Evolutionary conservation across 1,140 invertebrate genomes (phyloP), one percentile per base, ranked within the genome.

Genomic region (Drosophila ogumai): DNA sequence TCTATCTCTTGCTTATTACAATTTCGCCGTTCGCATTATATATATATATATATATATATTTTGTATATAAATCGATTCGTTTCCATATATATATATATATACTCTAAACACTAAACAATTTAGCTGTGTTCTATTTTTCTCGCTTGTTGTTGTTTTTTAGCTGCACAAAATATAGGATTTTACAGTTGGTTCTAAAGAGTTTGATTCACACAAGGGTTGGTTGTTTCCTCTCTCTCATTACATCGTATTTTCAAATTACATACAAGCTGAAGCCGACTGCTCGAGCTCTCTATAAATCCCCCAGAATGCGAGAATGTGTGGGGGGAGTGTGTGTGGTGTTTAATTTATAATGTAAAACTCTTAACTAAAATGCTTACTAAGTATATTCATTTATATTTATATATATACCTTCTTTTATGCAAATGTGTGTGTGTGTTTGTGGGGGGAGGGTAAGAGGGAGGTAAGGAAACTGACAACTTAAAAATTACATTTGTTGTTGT

Each of bases 351-450:
- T 81, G 81, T 90, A 90, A 90, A 90, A 90, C 63, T 80, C 79
- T 88, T 84, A 88, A 88, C 85, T 88, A 90, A 85, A 88, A 82
- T 85, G 69, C 84, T 88, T 88, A 88, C 71, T 81, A 81, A 66
- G 77, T 90, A 90, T 90, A 85, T 88, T 88, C 74, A 88, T 81
- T 81, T 88, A 90, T 90, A 81, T 78, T 75, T 84, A 88, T 87
- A 84, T 88, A 49, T 82, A 78, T 75, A 71, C 69, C 54, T 77
- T 61, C 46, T 79, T 79, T 60, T 72, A 67, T 75, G 77, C 49
- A 79, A 82, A 79, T 87, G 65, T 87, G 65, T 86, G 65, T 86
- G 59, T 78, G 38, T 49, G 52, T 86, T 41, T 74, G 68, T 49
- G 47, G 49, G 71, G 49, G 47, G 50, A 57, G 49, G 47, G 50